Evolutionary conservation across 2,113 vertebrate genomes (phyloP), one percentile per base, ranked within the genome.

Genomic region (Megalops atlanticus): DNA sequence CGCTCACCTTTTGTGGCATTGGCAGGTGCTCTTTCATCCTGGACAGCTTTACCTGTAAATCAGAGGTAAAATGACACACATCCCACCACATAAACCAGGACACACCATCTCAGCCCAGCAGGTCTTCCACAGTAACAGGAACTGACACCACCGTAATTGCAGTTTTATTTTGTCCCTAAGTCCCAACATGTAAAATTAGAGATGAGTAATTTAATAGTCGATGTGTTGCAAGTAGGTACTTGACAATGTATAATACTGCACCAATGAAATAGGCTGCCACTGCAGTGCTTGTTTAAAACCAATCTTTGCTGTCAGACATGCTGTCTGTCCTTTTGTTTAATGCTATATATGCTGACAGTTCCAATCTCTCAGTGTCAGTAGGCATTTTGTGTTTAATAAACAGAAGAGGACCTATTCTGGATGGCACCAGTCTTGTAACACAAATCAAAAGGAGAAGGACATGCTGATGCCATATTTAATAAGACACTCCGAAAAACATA

Each of bases 1-100:
- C 36, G 0, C 84, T 24, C 74, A 92, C 92, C 90, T 90, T 82
- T n/a, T 84, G 80, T 33, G 52, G 88, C 84, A 77, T 88, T 89
- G 16, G 58, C 76, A 24, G 84, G 40, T 69, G 88, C 90, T 38
- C 83, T 89, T 21, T 87, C 86, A 24, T 39, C 2, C 27, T 79
- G 78, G 3, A 58, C 49, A 14, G 80, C 70, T 86, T 84, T 88
- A 76, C 80, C 91, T 91, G 88, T 2, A 35, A 75, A 58, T 77
- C 45, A 11, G 16, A 45, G 24, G 80, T 31, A 78, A n/a, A 40
- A 18, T 84, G 39, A 81, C 36, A 81, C 71, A 35, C 64, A 27
- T 7, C 49, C 84, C 82, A 80, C 36, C 80, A 24, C 73, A 79
- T 80, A 76, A 8, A 79, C 72, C 43, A 76, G 70, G 71, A 80